Evolutionary conservation across 1,140 invertebrate species (phyloP).

Genomic region (Yoshiicerus persimilis): DNA sequence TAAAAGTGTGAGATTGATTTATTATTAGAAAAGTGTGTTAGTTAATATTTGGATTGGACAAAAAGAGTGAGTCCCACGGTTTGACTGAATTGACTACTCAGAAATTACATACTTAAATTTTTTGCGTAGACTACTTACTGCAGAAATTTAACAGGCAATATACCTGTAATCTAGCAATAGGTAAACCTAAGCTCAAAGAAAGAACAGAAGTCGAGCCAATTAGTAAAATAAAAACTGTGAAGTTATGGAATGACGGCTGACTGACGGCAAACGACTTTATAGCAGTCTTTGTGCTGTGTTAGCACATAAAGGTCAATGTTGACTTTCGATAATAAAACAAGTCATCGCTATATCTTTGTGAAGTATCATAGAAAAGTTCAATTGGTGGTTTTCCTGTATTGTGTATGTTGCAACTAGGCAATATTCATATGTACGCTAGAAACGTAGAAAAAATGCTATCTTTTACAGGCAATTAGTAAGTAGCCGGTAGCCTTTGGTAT

Average conservation of each 20-base stretch:
- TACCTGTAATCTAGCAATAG: background rate
- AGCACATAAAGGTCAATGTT: background rate
- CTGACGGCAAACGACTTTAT: background rate
- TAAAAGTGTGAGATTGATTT: background rate
- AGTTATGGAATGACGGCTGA: background rate
- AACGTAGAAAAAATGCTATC: background rate
- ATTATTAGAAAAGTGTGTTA: background rate
- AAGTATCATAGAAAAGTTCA: background rate
- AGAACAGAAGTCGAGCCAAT: background rate
- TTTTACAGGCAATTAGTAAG: background rate
- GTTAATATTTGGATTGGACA: background rate
- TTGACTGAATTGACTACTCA: background rate
- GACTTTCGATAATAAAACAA: constrained; percentile 5
- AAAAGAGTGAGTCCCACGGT: background rate
- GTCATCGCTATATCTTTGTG: background rate
- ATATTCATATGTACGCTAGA: no score
- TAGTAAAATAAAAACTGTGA: background rate
- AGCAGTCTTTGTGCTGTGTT: background rate
- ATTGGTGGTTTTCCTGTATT: background rate
- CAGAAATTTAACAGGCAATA: background rate
- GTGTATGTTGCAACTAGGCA: no score
- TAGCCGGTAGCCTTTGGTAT: background rate
- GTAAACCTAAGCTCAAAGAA: background rate
- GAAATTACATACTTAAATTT: background rate
- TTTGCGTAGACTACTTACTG: background rate